These are phyloP conservation scores for Glossosoma conforme DNA, from an alignment of 1,140 invertebrate genomes.

Conservation along the genomic window DNA sequence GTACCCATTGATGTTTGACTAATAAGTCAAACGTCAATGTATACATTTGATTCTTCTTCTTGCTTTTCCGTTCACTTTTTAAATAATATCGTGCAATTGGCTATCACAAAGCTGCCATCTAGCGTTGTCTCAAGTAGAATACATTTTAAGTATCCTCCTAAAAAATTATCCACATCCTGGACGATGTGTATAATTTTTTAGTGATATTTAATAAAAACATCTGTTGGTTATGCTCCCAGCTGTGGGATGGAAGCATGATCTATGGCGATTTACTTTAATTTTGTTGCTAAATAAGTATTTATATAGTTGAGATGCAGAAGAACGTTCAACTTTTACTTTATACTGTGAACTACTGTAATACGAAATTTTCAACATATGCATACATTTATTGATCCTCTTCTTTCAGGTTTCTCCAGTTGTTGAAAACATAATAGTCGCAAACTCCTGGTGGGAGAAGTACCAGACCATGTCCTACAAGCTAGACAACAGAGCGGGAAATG, in stretches of 20 bases:
- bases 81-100: not conserved
- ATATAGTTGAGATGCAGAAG: not conserved
- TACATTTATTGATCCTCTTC: not conserved
- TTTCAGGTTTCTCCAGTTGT: constrained; percentile 51
- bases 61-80: not conserved
- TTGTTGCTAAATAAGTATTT: not conserved
- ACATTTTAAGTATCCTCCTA: no score
- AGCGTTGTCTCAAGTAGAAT: no score
- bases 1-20: not conserved
- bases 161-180: no score
- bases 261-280: not conserved
- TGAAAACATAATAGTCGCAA: constrained; percentile 54
- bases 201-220: no score
- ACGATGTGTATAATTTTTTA: no score
- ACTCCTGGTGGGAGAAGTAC: constrained; percentile 77
- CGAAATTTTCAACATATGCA: not conserved
- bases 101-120: no score
- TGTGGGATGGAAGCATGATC: not conserved
- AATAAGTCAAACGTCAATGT: not conserved
- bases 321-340: not conserved
- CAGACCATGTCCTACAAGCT: constrained; percentile 81
- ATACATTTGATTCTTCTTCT: not conserved
- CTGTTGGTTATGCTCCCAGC: not conserved
- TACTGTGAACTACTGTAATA: not conserved
- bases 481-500: constrained; percentile 68